Evolutionary conservation across 1,140 invertebrate species (phyloP).

Genomic region (Octopus sinensis): DNA sequence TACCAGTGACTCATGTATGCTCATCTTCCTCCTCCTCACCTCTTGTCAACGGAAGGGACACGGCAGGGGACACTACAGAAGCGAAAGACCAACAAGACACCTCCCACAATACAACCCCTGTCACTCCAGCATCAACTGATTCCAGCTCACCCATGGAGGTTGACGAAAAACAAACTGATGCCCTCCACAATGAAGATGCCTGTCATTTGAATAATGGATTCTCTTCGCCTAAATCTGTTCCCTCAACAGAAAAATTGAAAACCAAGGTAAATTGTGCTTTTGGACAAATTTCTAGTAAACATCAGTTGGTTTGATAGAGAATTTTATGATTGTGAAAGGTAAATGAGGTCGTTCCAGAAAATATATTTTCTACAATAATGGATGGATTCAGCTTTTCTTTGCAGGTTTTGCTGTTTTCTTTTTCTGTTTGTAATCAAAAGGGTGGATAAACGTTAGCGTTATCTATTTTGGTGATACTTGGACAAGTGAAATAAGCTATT

Average conservation of each 20-base stretch:
- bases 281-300: neutral
- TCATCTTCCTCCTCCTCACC: too few species aligned
- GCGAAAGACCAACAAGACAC: constrained; percentile 9
- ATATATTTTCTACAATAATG: too few species aligned
- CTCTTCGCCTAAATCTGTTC: constrained; percentile 23
- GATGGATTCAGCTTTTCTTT: too few species aligned
- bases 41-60: neutral
- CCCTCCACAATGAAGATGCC: neutral
- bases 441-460: too few species aligned
- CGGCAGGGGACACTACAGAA: constrained; percentile 13
- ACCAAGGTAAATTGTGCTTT: constrained; percentile 8
- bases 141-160: neutral
- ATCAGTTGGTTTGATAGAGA: too few species aligned
- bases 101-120: neutral
- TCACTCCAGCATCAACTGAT: neutral
- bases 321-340: too few species aligned
- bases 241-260: constrained; percentile 2
- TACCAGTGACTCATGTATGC: constrained; percentile 16
- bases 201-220: constrained; percentile 12
- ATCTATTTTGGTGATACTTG: too few species aligned
- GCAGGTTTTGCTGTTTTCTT: too few species aligned
- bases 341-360: too few species aligned
- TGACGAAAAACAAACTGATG: neutral
- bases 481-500: too few species aligned
- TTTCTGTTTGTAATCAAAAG: too few species aligned